phyloP scores from a whole-genome alignment of 2,888 invertebrate genomes.

The Ypsolopha scabrella region DNA sequence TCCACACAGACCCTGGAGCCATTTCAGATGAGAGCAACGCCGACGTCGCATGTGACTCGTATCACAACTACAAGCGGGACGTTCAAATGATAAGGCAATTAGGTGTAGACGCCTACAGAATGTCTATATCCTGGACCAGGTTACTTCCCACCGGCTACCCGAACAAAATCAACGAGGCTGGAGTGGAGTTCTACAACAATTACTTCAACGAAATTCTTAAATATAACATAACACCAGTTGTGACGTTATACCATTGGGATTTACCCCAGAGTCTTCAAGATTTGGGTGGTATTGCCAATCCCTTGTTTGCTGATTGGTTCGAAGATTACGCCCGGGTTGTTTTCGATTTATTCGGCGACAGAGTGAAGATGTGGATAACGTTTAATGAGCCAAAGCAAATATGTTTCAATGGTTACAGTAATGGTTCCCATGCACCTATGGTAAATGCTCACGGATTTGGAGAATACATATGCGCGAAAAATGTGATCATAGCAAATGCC shows the following conservation, averaged over 20 bases:
- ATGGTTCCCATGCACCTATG: slow-evolving; percentile 28
- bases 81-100: slow-evolving; percentile 53
- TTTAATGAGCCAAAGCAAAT: slow-evolving; percentile 67
- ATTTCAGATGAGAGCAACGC: slow-evolving; percentile 66
- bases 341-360: slow-evolving; percentile 52
- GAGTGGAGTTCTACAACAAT: slow-evolving; percentile 74
- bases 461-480: slow-evolving; percentile 61
- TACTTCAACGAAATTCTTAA: slow-evolving; percentile 72
- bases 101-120: slow-evolving; percentile 57
- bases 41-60: slow-evolving; percentile 70
- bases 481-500: slow-evolving; percentile 66
- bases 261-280: slow-evolving; percentile 64
- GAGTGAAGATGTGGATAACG: slow-evolving; percentile 68
- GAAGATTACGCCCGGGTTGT: slow-evolving; percentile 54
- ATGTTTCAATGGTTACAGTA: slow-evolving; percentile 53
- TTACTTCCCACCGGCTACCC: slow-evolving; percentile 69
- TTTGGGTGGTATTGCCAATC: slow-evolving; percentile 62
- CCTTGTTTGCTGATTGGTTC: slow-evolving; percentile 51
- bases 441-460: slow-evolving; percentile 48
- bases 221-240: slow-evolving; percentile 71
- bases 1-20: slow-evolving; percentile 54
- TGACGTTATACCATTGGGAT: slow-evolving; percentile 70
- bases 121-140: slow-evolving; percentile 73
- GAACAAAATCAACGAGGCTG: slow-evolving; percentile 66
- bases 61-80: slow-evolving; percentile 71